Conservation (phyloP, 2,888 invertebrate species). For the Leptura quadrifasciata region DNA sequence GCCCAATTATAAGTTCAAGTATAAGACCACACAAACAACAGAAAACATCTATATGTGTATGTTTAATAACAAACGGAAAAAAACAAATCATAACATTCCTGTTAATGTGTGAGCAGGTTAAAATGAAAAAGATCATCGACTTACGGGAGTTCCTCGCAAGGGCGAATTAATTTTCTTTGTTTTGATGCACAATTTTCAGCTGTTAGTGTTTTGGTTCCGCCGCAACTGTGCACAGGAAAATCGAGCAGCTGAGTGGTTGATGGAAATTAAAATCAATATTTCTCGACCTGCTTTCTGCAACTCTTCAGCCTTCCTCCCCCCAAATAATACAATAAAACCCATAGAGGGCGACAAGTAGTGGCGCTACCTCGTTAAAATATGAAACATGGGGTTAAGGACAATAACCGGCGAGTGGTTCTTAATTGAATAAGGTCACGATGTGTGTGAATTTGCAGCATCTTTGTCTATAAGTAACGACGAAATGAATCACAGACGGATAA, state of each 20-base stretch:
- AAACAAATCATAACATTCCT: constrained; percentile 10
- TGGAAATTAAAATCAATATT: constrained; percentile 40
- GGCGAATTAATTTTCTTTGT: constrained; percentile 23
- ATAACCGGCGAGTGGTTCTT: neutral
- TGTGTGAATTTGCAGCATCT: neutral
- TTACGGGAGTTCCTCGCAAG: constrained; percentile 9
- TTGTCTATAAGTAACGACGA: neutral
- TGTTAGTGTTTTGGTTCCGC: constrained; percentile 37
- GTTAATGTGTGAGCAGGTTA: neutral
- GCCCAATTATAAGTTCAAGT: no score
- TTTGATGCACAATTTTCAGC: constrained; percentile 42
- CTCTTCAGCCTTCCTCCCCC: constrained; percentile 44
- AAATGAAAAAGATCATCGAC: constrained; percentile 26
- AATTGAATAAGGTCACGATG: neutral
- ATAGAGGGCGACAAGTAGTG: constrained; percentile 13
- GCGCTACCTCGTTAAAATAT: constrained; percentile 19
- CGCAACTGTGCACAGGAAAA: constrained; percentile 33
- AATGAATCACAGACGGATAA: neutral
- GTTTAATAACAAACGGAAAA: constrained; percentile 1
- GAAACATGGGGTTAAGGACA: constrained; percentile 1
- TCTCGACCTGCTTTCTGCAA: constrained; percentile 42
- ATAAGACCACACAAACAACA: neutral
- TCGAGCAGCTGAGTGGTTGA: constrained; percentile 41
- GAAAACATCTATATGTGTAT: neutral
- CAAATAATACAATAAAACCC: neutral